Base-by-base conservation (phyloP, 1,140 invertebrate genomes). In the Megalonaias nervosa region DNA sequence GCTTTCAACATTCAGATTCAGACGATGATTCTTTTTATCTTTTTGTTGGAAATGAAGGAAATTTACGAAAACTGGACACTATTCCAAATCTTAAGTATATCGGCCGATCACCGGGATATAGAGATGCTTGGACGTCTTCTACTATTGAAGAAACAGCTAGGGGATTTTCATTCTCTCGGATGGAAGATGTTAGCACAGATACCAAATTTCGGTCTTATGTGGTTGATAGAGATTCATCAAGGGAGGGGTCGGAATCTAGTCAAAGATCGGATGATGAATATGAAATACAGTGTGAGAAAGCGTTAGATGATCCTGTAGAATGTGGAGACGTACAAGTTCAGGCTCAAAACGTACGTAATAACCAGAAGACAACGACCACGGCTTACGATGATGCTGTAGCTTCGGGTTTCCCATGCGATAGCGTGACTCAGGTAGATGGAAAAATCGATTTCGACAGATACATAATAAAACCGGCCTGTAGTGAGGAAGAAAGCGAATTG, bases 41-140 rank as follows among this genome's bases (percentile, higher is more conserved):
- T 2, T 48, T 78, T 23, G 62, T 72, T 48, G 71, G 61, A 21
- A 68, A 77, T 23, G 68, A 77, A 38, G 76, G 76, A 5, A 72
- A 55, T 23, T 55, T 78, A n/a, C 62, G 76, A 38, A 78, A 78
- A 48, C 74, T 78, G 23, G 64, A 72, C 23, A 78, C 76, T 38
- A 73, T 78, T 60, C 73, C 76, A 67, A 78, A 78, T 67, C 64
- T 78, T n/a, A 78, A 78, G 71, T 78, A 71, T 26, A 58, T 78
- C 59, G 76, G 76, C 9, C 66, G 73, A 16, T 72, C 69, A 26
- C 74, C 48, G 15, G 76, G 74, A 71, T 78, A 78, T 62, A 61
- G 65, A 9, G 76, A 78, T 55, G 76, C 76, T 21, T 57, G 73
- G 68, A 61, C 57, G 66, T 78, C 76, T 66, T 71, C 67, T 78